Percentiles rank a stretch among this genome's conserved stretches.
phyloP scores from a whole-genome alignment of 2,888 invertebrate genomes.

The Drosophila anomelani region DNA sequence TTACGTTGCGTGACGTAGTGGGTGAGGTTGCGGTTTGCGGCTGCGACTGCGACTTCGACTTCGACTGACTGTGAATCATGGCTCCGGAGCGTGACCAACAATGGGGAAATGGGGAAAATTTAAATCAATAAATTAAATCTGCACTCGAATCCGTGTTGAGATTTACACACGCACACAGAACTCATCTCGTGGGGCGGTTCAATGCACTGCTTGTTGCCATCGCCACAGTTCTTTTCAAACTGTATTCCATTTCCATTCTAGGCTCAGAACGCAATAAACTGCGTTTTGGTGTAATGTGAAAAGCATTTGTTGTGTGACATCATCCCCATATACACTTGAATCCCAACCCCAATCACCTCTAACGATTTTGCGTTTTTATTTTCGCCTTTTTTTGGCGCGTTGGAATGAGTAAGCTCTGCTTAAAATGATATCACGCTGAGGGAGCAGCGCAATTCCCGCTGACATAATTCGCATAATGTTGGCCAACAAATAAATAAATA shows the following conservation, averaged over 20 bases:
- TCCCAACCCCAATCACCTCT: conserved; percentile 34
- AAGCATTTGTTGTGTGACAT: conserved; percentile 20
- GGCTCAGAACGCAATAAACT: conserved; percentile 30
- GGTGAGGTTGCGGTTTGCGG: conserved; percentile 44
- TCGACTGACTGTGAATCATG: conserved; percentile 43
- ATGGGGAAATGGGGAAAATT: conserved; percentile 26
- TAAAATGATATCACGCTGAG: conserved; percentile 65
- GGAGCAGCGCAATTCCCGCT: conserved; percentile 27
- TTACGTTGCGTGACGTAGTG: conserved; percentile 65
- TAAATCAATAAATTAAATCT: conserved; percentile 50
- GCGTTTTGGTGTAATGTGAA: conserved; percentile 24
- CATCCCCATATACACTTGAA: conserved; percentile 14
- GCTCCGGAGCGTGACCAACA: conserved; percentile 56
- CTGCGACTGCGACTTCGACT: conserved; percentile 36
- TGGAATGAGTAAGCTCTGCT: conserved; percentile 61
- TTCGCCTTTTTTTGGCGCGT: conserved; percentile 61
- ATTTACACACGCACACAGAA: conserved; percentile 9
- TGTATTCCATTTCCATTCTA: conserved; percentile 1
- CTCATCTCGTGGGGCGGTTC: conserved; percentile 12
- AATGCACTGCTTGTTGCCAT: conserved; percentile 48
- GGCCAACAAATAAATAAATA: conserved; percentile 42
- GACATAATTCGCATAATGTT: conserved; percentile 64
- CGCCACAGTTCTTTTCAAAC: not conserved
- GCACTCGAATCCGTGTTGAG: conserved; percentile 3
- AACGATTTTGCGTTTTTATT: conserved; percentile 35